Evolutionary conservation across 2,888 invertebrate species (phyloP), one percentile per base, ranked within the genome.

Genomic region (Noctua fimbriata): DNA sequence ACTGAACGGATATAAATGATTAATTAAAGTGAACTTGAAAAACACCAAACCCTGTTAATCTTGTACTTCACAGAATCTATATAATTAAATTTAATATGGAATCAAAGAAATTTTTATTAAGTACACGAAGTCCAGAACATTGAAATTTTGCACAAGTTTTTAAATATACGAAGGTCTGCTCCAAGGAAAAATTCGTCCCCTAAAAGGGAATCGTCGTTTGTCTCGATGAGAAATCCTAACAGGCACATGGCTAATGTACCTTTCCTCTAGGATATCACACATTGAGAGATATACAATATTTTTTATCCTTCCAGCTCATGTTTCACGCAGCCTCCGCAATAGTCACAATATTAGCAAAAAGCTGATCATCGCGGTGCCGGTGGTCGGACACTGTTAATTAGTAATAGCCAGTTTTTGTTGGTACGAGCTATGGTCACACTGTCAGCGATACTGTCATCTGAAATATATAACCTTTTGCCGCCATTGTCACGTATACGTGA

Each of bases 331-430:
- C 55, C 10, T 71, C 76, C 52, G 47, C 67, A 73, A 76, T 79
- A 70, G 66, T 76, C 81, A 77, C 81, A 87, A 87, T 69, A 77
- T 78, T 73, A 75, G 65, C 73, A 63, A 88, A 83, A 89, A 88
- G 78, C 85, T 73, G 85, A 81, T 87, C 88, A 87, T 82, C 85
- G 72, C 80, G 78, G 86, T 84, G 87, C 76, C 60, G 75, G 83
- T 80, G 83, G 73, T 85, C 86, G 82, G 82, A 67, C 76, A 73
- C 67, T 85, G 89, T 89, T 89, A 89, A 89, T 89, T 89, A 89
- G 81, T 80, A 78, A 79, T 77, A 84, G 87, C 49, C 44, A 52
- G 79, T 88, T 89, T 88, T 88, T 89, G 70, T 73, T 16, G 1
- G 10, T 12, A 21, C 4, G 5, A 41, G 63, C 36, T 65, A 66